Evolutionary conservation across 2,797 vertebrate species (phyloP).

Genomic region (Cryptoblepharus egeriae): DNA sequence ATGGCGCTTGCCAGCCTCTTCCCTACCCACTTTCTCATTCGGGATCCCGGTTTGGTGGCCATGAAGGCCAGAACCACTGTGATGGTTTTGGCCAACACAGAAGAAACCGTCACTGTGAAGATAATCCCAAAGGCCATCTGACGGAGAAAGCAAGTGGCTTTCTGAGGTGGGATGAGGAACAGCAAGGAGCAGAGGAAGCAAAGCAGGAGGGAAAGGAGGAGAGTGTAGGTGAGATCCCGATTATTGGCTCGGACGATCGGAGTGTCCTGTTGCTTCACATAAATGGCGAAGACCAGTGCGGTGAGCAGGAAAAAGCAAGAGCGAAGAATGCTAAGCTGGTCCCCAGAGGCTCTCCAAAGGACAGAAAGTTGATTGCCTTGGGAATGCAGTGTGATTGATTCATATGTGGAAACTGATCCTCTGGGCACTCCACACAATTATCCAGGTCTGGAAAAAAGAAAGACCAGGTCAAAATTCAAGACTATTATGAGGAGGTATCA

Average conservation of each 20-base stretch:
- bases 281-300: not conserved
- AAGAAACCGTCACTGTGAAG: slow-evolving; percentile 14
- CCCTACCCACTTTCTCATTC: not conserved
- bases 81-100: slow-evolving; percentile 15
- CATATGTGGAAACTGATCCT: not conserved
- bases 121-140: not conserved
- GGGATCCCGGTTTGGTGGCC: not conserved
- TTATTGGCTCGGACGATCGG: slow-evolving; percentile 27
- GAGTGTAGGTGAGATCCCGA: not conserved
- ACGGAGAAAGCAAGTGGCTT: slow-evolving; percentile 4
- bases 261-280: not conserved
- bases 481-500: not conserved
- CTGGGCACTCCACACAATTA: not conserved
- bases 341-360: not conserved
- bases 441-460: not conserved
- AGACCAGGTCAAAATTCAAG: not conserved
- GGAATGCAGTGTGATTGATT: not conserved
- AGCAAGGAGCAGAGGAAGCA: slow-evolving; percentile 17
- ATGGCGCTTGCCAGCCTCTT: not conserved
- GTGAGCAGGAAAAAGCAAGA: not conserved
- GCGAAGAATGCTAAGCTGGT: not conserved
- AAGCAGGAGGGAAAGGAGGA: not conserved
- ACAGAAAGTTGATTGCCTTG: not conserved
- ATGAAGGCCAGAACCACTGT: slow-evolving; percentile 2
- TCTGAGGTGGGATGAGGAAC: not conserved